These are phyloP conservation scores for Pollenia labialis DNA, from an alignment of 2,888 invertebrate genomes.

Conservation along the genomic window DNA sequence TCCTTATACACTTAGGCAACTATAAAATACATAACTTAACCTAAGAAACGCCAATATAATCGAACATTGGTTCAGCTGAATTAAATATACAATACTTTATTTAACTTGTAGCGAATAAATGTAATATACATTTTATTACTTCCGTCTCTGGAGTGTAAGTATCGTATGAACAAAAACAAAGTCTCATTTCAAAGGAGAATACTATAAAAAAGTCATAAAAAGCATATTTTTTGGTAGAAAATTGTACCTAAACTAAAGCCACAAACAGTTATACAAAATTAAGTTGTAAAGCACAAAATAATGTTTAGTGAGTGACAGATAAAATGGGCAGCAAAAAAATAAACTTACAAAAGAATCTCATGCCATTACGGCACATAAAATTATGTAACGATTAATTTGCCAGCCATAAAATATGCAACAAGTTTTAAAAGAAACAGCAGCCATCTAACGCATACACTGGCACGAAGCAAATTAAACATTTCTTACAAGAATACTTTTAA, in stretches of 20 bases:
- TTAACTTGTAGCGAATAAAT: background rate
- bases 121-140: conserved; percentile 14
- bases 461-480: background rate
- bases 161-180: background rate
- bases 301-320: conserved; percentile 20
- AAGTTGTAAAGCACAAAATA: conserved; percentile 58
- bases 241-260: conserved; percentile 53
- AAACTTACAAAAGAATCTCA: background rate
- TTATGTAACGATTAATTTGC: conserved; percentile 15
- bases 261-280: conserved; percentile 51
- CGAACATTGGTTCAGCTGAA: background rate
- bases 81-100: background rate
- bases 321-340: conserved; percentile 1
- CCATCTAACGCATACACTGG: background rate
- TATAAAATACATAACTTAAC: background rate
- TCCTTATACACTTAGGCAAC: background rate
- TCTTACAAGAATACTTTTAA: conserved; percentile 11
- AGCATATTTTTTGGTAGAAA: conserved; percentile 50
- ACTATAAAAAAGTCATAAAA: conserved; percentile 38
- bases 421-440: conserved; percentile 9
- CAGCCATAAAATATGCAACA: conserved; percentile 62
- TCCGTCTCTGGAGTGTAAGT: background rate
- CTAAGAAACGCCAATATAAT: background rate
- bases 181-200: background rate
- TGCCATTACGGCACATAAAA: background rate